phyloP scores from a whole-genome alignment of 2,797 vertebrate genomes.

The Bradypodion pumilum region DNA sequence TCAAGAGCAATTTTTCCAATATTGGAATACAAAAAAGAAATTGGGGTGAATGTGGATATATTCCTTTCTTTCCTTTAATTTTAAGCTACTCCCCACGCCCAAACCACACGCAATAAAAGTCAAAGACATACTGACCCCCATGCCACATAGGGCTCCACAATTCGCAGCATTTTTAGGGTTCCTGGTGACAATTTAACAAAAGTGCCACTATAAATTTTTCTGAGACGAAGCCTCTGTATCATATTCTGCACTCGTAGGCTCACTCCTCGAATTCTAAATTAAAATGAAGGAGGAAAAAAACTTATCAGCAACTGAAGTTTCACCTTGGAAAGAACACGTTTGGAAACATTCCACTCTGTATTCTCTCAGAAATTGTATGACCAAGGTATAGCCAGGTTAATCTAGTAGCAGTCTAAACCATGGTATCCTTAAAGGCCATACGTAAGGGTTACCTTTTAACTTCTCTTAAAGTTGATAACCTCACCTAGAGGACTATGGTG shows the following conservation, averaged over 20 bases:
- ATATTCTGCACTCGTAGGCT: conserved; percentile 80
- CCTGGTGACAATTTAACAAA: conserved; percentile 85
- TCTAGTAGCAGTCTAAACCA: neutral
- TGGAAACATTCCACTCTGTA: neutral
- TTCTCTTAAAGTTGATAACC: neutral
- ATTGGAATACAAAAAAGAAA: neutral
- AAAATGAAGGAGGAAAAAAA: neutral
- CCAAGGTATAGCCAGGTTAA: neutral
- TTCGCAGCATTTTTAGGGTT: conserved; percentile 81
- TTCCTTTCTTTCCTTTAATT: neutral
- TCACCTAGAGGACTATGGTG: neutral
- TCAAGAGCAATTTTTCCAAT: neutral
- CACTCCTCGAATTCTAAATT: conserved; percentile 85
- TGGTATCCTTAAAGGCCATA: neutral
- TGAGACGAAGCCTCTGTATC: conserved; percentile 83
- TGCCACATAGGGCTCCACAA: conserved; percentile 89
- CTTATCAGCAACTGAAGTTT: neutral
- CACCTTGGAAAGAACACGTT: neutral
- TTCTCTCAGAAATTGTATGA: neutral
- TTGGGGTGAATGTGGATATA: neutral
- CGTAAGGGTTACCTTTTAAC: neutral
- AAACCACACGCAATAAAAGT: fast-evolving
- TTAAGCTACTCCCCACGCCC: neutral
- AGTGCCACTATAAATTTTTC: conserved; percentile 86
- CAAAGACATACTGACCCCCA: conserved; percentile 85